Base-by-base conservation (phyloP, 2,888 invertebrate species). In the Cerceris rybyensis region DNA sequence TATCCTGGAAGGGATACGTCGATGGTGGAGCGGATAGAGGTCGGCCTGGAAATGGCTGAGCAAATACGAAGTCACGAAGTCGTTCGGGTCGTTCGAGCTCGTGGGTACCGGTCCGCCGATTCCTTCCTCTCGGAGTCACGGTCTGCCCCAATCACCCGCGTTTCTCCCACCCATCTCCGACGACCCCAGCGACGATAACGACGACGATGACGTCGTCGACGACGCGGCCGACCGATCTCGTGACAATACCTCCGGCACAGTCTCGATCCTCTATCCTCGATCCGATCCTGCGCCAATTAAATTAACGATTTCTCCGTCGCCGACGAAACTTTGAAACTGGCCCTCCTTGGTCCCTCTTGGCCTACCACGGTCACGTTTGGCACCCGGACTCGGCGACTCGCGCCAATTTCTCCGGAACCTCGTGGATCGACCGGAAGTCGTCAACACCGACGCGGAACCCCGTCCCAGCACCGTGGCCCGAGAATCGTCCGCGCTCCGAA, bases 51-150 rank as follows among this genome's bases (percentile, higher is more conserved):
- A 88, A 87, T 86, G 85, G 87, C 91, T 92, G 90, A 91, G 90
- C 90, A 92, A 92, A 92, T 91, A 92, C 91, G 82, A 74, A 92
- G 92, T 92, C 92, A 92, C 92, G 92, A 92, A 90, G 89, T 91
- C 87, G 88, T 85, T 82, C 75, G 88, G 89, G 87, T 86, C 86
- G 83, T 85, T 86, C 81, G 86, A 86, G 83, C 85, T 80, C 73
- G 80, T 61, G 81, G 72, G 82, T 70, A 77, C 66, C 83, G 86
- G 87, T 86, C 86, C 86, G 83, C 89, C 88, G 80, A 87, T 86
- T 88, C 85, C 88, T 84, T 76, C 81, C 78, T 85, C 81, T 77
- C 81, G 63, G 59, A 80, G 85, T 85, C 85, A 85, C 85, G 85
- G 77, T 85, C 82, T 67, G 63, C 41, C 55, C 78, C 59, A 58